phyloP scores from a whole-genome alignment of 2,888 invertebrate species.

The Branchipolynoe longqiensis region DNA sequence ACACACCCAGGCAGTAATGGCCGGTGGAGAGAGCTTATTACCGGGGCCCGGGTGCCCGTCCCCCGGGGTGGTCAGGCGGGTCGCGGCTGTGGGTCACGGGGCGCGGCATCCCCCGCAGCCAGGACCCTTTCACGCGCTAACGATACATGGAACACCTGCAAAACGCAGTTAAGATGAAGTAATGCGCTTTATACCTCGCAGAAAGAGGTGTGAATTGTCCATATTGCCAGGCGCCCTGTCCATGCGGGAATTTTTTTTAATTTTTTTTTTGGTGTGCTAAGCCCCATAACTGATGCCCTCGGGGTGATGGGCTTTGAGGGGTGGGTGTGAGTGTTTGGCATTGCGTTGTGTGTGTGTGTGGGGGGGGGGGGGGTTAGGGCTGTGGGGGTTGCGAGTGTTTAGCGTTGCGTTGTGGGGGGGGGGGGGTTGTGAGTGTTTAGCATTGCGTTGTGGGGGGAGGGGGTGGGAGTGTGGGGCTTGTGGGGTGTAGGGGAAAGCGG shows the following conservation, averaged over 20 bases:
- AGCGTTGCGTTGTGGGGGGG: too few relatives aligned
- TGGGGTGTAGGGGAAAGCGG: too few relatives aligned
- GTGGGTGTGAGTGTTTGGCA: too few relatives aligned
- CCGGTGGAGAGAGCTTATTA: slow-evolving; percentile 40
- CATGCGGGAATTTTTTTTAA: slow-evolving; percentile 17
- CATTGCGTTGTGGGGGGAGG: too few relatives aligned
- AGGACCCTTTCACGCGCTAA: slow-evolving; percentile 27
- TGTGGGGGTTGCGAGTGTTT: too few relatives aligned
- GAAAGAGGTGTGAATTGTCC: slow-evolving; percentile 51
- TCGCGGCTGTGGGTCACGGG: slow-evolving; percentile 22
- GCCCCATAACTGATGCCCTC: slow-evolving; percentile 15
- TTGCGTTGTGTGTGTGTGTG: too few relatives aligned
- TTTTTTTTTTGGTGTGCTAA: too few relatives aligned
- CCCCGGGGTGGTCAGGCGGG: slow-evolving; percentile 21
- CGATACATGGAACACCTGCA: slow-evolving; percentile 55
- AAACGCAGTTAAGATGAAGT: slow-evolving; percentile 54
- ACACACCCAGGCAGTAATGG: slow-evolving; percentile 25
- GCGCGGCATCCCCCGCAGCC: background rate
- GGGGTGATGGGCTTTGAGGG: slow-evolving; percentile 9
- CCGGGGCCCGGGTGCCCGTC: background rate
- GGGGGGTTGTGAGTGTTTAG: too few relatives aligned
- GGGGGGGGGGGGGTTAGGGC: too few relatives aligned
- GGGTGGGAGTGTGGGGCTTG: too few relatives aligned
- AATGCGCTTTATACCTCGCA: slow-evolving; percentile 52
- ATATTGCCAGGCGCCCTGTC: slow-evolving; percentile 19